Conservation (phyloP, 1,140 invertebrate species). For the Diachasmimorpha longicaudata region DNA sequence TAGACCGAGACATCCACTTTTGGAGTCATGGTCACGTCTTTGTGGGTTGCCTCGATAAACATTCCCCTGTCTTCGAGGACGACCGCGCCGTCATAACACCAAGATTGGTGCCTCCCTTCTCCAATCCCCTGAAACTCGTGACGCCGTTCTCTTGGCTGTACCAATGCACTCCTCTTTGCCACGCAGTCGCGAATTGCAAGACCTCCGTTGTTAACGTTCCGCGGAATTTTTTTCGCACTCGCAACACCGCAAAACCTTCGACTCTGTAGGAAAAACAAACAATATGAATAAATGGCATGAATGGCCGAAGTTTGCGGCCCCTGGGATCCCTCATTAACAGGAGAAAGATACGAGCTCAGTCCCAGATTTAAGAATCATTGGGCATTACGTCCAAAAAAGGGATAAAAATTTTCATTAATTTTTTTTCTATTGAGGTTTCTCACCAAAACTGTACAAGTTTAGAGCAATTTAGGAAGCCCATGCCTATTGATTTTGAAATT, state of each 20-base stretch:
- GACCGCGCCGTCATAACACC: conserved; percentile 15
- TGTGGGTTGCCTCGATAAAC: neutral
- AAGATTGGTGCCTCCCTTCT: conserved; percentile 20
- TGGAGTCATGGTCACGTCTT: conserved; percentile 9
- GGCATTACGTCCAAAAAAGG: too few species aligned
- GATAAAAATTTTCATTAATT: too few species aligned
- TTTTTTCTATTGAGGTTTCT: too few species aligned
- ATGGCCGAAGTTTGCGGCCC: neutral
- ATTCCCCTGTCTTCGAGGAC: neutral
- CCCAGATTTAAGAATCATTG: neutral
- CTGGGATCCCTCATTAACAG: too few species aligned
- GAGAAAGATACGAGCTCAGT: neutral
- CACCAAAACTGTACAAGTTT: too few species aligned
- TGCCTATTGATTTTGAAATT: too few species aligned
- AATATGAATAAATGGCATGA: neutral
- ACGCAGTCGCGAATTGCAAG: neutral
- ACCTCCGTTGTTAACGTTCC: neutral
- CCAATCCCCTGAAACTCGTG: neutral
- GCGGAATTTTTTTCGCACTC: neutral
- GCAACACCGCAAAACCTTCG: neutral
- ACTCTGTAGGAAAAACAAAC: neutral
- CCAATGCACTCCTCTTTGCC: neutral
- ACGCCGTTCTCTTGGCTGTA: neutral
- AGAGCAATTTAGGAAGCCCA: too few species aligned
- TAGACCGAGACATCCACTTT: neutral